phyloP scores from a whole-genome alignment of 2,797 vertebrate species.

The Oryzias dopingdopingensis region DNA sequence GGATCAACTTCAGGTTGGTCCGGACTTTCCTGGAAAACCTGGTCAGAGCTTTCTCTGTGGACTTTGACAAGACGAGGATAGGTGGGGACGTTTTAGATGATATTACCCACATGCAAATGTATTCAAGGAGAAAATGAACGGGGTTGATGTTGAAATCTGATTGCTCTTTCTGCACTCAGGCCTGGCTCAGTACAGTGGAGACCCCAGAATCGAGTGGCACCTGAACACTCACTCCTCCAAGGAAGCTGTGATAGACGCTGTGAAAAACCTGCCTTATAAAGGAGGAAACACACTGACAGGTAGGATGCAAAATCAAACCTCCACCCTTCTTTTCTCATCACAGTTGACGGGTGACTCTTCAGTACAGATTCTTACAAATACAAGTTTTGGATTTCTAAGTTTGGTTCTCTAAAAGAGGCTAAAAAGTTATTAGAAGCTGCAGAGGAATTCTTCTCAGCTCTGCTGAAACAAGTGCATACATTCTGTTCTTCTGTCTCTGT shows the following conservation, averaged over 20 bases:
- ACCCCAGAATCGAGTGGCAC: conserved; percentile 95
- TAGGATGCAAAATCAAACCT: conserved; percentile 44
- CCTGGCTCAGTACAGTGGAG: conserved; percentile 94
- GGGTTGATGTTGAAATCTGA: accelerated
- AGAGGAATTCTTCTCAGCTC: too few relatives aligned
- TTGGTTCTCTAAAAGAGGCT: too few relatives aligned
- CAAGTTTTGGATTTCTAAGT: too few relatives aligned
- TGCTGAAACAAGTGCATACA: too few relatives aligned
- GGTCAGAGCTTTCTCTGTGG: conserved; percentile 87
- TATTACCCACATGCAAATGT: background rate
- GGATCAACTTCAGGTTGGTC: conserved; percentile 94
- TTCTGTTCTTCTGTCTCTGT: too few relatives aligned
- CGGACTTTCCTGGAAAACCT: conserved; percentile 92
- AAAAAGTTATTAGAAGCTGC: too few relatives aligned
- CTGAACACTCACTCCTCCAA: conserved; percentile 88
- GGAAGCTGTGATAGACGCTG: conserved; percentile 87
- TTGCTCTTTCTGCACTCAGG: conserved; percentile 66
- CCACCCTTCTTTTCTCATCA: background rate
- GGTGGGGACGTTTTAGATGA: conserved; percentile 72
- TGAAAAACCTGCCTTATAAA: conserved; percentile 93
- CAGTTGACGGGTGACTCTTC: background rate
- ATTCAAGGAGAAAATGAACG: too few relatives aligned
- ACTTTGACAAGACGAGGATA: conserved; percentile 86
- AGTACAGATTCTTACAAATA: too few relatives aligned
- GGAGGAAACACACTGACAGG: conserved; percentile 97